Evolutionary conservation across 2,113 vertebrate species (phyloP).

Genomic region (Tapirus terrestris): DNA sequence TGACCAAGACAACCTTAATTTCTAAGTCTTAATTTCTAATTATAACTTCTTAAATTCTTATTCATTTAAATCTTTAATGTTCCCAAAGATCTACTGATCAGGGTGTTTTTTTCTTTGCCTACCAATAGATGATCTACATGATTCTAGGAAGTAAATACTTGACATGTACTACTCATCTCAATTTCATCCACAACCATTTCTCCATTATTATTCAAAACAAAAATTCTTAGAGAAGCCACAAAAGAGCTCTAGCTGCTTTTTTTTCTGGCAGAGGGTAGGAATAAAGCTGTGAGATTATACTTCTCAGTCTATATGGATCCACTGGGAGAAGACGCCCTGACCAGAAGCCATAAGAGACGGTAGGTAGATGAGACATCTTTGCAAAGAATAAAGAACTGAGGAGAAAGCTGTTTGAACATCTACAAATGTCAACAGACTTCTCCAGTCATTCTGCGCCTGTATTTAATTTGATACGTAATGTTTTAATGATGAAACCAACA

Average conservation of each 20-base stretch:
- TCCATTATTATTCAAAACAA: slow-evolving; percentile 38
- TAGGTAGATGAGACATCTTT: background rate
- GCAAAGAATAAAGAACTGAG: background rate
- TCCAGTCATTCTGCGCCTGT: background rate
- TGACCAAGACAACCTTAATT: background rate
- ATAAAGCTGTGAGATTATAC: slow-evolving; percentile 21
- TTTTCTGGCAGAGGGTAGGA: background rate
- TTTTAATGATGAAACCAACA: slow-evolving; percentile 36
- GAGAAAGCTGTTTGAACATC: background rate
- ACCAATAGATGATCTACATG: background rate
- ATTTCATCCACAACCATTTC: slow-evolving; percentile 42
- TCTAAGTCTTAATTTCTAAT: slow-evolving; percentile 23
- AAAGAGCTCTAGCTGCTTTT: background rate
- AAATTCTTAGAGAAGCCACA: slow-evolving; percentile 10
- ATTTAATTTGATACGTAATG: background rate
- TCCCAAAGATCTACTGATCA: background rate
- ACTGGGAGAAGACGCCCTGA: background rate
- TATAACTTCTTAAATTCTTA: slow-evolving; percentile 16
- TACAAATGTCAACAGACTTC: background rate
- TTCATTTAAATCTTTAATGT: background rate
- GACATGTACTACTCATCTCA: background rate
- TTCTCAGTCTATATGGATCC: background rate
- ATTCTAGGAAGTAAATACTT: slow-evolving; percentile 41
- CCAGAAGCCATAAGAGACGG: background rate
- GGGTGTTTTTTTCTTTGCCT: background rate